Evolutionary conservation across 1,140 invertebrate species (phyloP), one percentile per base, ranked within the genome.

Genomic region (Drosophila bifasciata): DNA sequence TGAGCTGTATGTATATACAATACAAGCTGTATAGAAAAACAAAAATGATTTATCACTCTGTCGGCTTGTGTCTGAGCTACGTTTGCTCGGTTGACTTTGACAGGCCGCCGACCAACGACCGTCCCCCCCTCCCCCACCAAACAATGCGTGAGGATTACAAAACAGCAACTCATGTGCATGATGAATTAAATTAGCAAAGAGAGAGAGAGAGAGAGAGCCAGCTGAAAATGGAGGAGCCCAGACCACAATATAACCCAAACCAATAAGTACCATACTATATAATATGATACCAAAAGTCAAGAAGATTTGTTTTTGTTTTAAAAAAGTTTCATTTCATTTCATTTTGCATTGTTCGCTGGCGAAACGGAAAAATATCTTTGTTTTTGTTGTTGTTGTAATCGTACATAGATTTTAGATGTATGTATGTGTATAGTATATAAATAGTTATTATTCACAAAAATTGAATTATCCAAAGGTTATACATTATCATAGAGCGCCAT

Each of bases 331-430:
- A n/a, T n/a, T 86, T 88, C 63, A 76, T 79, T 86, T 85, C 81
- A 88, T 85, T 85, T 85, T 86, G 76, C 81, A 81, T 86, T 88
- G 74, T 86, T 86, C 78, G 83, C 81, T 81, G 85, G 81, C 81
- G 81, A 86, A 86, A 86, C 81, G 81, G 81, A 86, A 86, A 85
- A 86, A 86, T 86, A 86, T 86, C 83, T 85, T 79, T 84, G 71
- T 84, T 58, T 58, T 72, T 62, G 53, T 71, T 76, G 69, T 63
- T 68, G 60, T 67, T 46, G 64, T 68, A 55, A 68, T 79, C 70
- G 67, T 83, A 83, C 75, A 83, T 84, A 83, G 69, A 74, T 79
- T 44, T 79, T 40, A 23, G 23, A 44, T 63, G 63, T 64, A 73
- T 63, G 67, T 41, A 51, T 56, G 66, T 56, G 51, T 77, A 81